Evolutionary conservation across 2,888 invertebrate genomes (phyloP), one percentile per base, ranked within the genome.

Genomic region (Drosophila kuntzei): DNA sequence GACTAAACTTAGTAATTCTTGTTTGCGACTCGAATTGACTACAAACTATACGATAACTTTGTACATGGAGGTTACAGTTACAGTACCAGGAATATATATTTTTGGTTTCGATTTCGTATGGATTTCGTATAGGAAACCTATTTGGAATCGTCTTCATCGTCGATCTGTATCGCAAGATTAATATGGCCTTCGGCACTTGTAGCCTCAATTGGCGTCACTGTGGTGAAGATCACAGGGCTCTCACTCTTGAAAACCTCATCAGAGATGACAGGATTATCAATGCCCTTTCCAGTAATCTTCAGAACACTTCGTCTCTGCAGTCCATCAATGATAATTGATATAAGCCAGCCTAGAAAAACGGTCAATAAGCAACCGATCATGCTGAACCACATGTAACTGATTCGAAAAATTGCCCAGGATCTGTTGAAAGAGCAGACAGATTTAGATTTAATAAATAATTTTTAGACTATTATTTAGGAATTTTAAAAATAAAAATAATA

Each of bases 311-410:
- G 89, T 14, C 89, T 87, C 64, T 91, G 90, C 22, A 91, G 61
- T 4, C 95, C 77, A 64, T 91, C 90, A 22, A 90, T 95, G 18
- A 94, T 80, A 25, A 95, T 93, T n/a, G 97, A 97, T 36, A 95
- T 95, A 2, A 94, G 58, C 43, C 96, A 92, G 0, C 98, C 98
- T 11, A 96, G 93, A 11, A 96, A 85, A 22, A 97, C 92, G 0
- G 97, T 97, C 0, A 95, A 93, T 3, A 95, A 77, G 78, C 95
- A 96, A 3, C 98, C 97, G 61, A 97, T 94, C 55, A 95, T 95
- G 7, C 97, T 96, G 92, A 97, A 98, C 97, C 98, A 98, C 89
- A 98, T 94, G 91, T 98, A 98, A 29, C 97, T 97, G 58, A 97
- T 93, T n/a, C 95, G 94, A 90, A 96, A 97, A 64, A 97, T 91